These are phyloP conservation scores for Nerophis lumbriciformis DNA, from an alignment of 2,113 vertebrate species.

Conservation along the genomic window DNA sequence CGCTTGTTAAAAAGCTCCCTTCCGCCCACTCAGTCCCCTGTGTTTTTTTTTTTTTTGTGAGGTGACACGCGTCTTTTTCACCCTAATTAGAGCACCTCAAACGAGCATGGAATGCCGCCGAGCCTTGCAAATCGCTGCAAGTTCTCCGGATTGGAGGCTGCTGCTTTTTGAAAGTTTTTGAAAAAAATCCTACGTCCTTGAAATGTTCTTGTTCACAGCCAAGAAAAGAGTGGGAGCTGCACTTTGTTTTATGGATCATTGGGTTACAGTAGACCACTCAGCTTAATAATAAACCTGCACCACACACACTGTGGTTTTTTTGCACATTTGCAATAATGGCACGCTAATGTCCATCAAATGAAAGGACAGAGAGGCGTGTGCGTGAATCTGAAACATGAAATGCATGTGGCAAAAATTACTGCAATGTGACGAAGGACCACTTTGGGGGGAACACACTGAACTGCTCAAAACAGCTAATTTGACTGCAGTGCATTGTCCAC, in stretches of 20 bases:
- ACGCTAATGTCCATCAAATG: not conserved
- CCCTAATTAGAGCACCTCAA: conserved; percentile 74
- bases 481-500: no score
- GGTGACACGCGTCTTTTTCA: conserved; percentile 66
- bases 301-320: conserved; percentile 12
- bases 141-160: no score
- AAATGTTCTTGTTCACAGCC: conserved; percentile 61
- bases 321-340: conserved; percentile 16
- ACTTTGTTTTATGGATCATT: conserved; percentile 64
- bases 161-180: conserved; percentile 55
- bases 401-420: conserved; percentile 1
- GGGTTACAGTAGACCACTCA: conserved; percentile 57
- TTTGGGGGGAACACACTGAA: no score
- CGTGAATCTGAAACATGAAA: not conserved
- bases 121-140: conserved; percentile 21
- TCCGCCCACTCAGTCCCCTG: not conserved
- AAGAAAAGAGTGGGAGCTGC: conserved; percentile 62
- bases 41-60: conserved; percentile 44
- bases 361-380: not conserved
- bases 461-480: no score
- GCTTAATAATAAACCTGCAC: conserved; percentile 49
- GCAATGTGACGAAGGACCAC: no score
- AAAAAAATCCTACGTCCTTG: conserved; percentile 65
- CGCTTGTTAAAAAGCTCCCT: conserved; percentile 59
- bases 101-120: conserved; percentile 59